Percentiles rank a stretch among this genome's conserved stretches.
Evolutionary conservation across 2,888 invertebrate genomes (phyloP).

Genomic region (Microplitis deprimator): DNA sequence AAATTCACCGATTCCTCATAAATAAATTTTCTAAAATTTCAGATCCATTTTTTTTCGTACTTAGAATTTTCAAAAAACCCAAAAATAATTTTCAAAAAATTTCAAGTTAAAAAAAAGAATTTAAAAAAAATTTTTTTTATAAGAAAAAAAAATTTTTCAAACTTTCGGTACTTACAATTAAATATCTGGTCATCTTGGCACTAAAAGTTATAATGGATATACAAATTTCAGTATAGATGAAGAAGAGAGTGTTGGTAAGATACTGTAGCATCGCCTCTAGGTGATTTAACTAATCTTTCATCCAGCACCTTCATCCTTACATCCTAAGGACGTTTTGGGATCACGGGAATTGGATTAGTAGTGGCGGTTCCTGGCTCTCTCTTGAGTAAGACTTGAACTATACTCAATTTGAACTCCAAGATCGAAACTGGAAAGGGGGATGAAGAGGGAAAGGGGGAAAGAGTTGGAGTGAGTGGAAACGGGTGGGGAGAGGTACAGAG

Average conservation of each 20-base stretch:
- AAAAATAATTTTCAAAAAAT: too few species aligned
- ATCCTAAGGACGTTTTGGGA: conserved; percentile 62
- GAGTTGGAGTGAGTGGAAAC: background rate
- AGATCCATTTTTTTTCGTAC: too few species aligned
- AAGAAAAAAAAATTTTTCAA: too few species aligned
- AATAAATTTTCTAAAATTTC: too few species aligned
- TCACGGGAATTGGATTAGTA: conserved; percentile 71
- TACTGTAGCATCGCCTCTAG: conserved; percentile 12
- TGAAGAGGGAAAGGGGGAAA: background rate
- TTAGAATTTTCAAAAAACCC: too few species aligned
- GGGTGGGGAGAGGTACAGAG: conserved; percentile 43
- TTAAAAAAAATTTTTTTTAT: too few species aligned
- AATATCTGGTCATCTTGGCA: too few species aligned
- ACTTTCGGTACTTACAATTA: too few species aligned
- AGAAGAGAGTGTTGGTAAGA: conserved; percentile 12
- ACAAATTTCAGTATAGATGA: too few species aligned
- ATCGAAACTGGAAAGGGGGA: conserved; percentile 64
- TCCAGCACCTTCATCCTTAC: conserved; percentile 38
- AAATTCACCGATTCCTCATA: too few species aligned
- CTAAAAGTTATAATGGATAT: too few species aligned
- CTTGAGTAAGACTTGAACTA: conserved; percentile 69
- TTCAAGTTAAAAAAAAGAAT: too few species aligned
- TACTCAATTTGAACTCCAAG: conserved; percentile 70
- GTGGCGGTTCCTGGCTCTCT: conserved; percentile 61
- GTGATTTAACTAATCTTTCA: conserved; percentile 23